A percentile compares a stretch with the other conserved stretches of the same genome.
phyloP scores from a whole-genome alignment of 1,140 invertebrate species.

The Calephelis nemesis region DNA sequence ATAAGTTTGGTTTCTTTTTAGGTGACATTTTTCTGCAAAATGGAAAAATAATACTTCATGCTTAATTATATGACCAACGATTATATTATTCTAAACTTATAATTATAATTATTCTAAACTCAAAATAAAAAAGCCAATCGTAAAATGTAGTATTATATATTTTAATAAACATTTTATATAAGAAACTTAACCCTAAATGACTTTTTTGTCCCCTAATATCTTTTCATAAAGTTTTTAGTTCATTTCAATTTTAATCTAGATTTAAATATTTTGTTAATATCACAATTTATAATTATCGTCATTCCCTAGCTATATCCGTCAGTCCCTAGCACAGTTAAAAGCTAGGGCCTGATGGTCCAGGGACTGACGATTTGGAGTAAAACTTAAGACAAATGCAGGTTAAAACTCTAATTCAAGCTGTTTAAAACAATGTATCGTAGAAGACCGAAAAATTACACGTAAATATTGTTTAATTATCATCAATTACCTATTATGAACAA shows the following conservation, averaged over 20 bases:
- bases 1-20: too few species aligned
- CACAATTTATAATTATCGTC: background rate
- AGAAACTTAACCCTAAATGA: slow-evolving; percentile 1
- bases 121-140: slow-evolving; percentile 2
- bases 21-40: slow-evolving; percentile 2
- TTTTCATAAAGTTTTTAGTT: slow-evolving; percentile 1
- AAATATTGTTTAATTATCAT: slow-evolving; percentile 4
- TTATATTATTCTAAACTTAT: too few species aligned
- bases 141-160: slow-evolving; percentile 3
- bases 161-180: too few species aligned
- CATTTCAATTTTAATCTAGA: background rate
- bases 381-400: too few species aligned
- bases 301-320: slow-evolving; percentile 7
- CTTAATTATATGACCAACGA: background rate
- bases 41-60: too few species aligned
- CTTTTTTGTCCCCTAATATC: background rate
- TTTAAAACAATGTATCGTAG: background rate
- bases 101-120: background rate
- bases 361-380: background rate
- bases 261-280: background rate
- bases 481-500: too few species aligned
- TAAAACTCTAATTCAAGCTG: background rate
- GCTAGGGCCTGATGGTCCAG: background rate
- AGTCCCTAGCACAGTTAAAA: background rate
- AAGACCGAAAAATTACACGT: background rate